These are phyloP conservation scores for Drosophila ustulata DNA, from an alignment of 2,888 invertebrate species.

Conservation along the genomic window DNA sequence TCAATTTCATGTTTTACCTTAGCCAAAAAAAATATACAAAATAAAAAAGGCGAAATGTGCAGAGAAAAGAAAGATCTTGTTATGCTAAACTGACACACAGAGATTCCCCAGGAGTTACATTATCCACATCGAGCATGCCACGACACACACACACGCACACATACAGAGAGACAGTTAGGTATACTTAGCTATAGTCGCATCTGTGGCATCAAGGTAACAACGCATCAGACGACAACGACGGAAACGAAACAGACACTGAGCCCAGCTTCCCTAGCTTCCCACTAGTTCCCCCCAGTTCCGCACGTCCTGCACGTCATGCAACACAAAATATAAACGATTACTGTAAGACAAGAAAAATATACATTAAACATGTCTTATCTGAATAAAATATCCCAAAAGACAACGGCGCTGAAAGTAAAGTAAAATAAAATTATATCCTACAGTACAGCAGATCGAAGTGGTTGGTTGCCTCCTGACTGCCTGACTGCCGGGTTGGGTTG, in stretches of 20 bases:
- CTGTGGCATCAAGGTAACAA: conserved; percentile 70
- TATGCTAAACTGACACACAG: conserved; percentile 83
- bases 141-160: conserved; percentile 28
- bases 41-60: conserved; percentile 26
- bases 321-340: conserved; percentile 81
- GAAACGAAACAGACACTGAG: conserved; percentile 72
- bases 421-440: conserved; percentile 77
- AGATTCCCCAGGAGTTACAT: conserved; percentile 83
- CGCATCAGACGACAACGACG: conserved; percentile 68
- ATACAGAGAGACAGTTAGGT: conserved; percentile 17
- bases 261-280: conserved; percentile 9
- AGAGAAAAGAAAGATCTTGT: conserved; percentile 77
- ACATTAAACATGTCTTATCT: conserved; percentile 83
- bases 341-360: conserved; percentile 80
- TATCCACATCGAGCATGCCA: conserved; percentile 67
- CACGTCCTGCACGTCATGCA: conserved; percentile 41
- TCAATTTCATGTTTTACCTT: conserved; percentile 81
- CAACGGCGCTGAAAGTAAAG: conserved; percentile 75
- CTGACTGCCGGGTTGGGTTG: conserved; percentile 30
- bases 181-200: conserved; percentile 49
- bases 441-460: conserved; percentile 62
- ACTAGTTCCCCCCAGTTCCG: neutral
- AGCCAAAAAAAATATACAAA: conserved; percentile 56
- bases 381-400: conserved; percentile 81
- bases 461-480: conserved; percentile 31